A percentile compares a stretch with the other conserved stretches of the same genome.
Conservation (phyloP, 1,140 invertebrate species). For the Drosophila serrata region DNA sequence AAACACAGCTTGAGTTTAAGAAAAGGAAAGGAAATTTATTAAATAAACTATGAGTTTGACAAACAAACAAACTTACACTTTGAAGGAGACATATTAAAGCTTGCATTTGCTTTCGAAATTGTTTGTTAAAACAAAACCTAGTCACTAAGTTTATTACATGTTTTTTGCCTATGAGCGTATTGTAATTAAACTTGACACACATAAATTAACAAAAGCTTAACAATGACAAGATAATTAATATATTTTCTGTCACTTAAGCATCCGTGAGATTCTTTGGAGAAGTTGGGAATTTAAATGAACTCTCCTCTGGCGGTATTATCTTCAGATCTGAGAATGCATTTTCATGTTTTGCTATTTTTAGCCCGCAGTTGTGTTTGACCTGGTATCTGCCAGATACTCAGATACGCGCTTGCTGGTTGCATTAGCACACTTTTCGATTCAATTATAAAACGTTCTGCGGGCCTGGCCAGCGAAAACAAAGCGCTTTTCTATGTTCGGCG, state of each 20-base stretch:
- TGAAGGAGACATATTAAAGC: too few species aligned
- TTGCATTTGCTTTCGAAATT: neutral
- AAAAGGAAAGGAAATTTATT: neutral
- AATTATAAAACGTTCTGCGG: slow-evolving; percentile 63
- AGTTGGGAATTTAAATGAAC: slow-evolving; percentile 11
- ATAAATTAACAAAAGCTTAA: slow-evolving; percentile 3
- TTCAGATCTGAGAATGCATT: slow-evolving; percentile 74
- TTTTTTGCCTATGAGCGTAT: neutral
- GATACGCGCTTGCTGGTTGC: slow-evolving; percentile 46
- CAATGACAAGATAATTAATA: slow-evolving; percentile 18
- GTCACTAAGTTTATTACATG: neutral
- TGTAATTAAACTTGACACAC: slow-evolving; percentile 7
- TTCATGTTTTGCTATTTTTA: slow-evolving; percentile 58
- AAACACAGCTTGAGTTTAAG: slow-evolving; percentile 26
- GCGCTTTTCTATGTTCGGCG: slow-evolving; percentile 67
- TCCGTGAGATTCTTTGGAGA: slow-evolving; percentile 4
- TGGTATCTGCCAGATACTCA: slow-evolving; percentile 54
- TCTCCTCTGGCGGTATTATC: slow-evolving; percentile 55
- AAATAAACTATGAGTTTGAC: neutral
- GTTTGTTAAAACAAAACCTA: neutral
- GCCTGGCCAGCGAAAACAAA: slow-evolving; percentile 56
- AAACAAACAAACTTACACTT: neutral
- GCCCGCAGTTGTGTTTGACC: slow-evolving; percentile 35
- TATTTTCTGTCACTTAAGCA: neutral
- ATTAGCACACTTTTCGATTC: slow-evolving; percentile 79